These are phyloP conservation scores for Intellagama lesueurii DNA, from an alignment of 2,797 vertebrate genomes.

Conservation along the genomic window DNA sequence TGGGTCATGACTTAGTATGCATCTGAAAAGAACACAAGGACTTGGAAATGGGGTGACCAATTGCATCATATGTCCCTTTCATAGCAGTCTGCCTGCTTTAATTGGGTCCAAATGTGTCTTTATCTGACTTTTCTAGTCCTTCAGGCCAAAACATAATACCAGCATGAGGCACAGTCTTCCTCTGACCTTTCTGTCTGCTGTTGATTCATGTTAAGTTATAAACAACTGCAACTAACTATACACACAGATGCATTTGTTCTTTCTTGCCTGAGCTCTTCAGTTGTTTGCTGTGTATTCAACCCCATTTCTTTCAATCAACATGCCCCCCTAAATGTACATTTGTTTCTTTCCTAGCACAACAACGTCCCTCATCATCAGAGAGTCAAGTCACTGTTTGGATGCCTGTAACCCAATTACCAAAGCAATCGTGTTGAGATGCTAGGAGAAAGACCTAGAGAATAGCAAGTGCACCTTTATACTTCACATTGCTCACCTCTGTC, in stretches of 20 bases:
- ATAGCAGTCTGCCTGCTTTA: conserved; percentile 39
- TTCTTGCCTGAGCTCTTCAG: background rate
- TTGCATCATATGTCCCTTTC: conserved; percentile 57
- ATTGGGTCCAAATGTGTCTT: conserved; percentile 35
- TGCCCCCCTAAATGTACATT: background rate
- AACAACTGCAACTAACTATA: conserved; percentile 53
- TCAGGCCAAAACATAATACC: conserved; percentile 44
- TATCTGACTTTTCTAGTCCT: conserved; percentile 46
- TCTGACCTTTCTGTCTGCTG: conserved; percentile 49
- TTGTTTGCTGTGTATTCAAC: background rate
- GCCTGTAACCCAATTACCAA: background rate
- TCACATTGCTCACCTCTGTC: background rate
- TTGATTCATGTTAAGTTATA: conserved; percentile 51
- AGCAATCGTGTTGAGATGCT: background rate
- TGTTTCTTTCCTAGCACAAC: background rate
- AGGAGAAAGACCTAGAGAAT: background rate
- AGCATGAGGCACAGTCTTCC: conserved; percentile 45
- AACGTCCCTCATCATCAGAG: background rate
- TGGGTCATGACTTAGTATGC: conserved; percentile 7
- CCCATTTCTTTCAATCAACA: conserved; percentile 5
- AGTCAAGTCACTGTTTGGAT: background rate
- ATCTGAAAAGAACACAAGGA: accelerated
- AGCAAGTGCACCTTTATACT: background rate
- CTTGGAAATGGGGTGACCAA: conserved; percentile 22
- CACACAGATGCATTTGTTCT: background rate